Evolutionary conservation across 2,888 invertebrate genomes (phyloP), one percentile per base, ranked within the genome.

Genomic region (Sepioteuthis lessoniana): DNA sequence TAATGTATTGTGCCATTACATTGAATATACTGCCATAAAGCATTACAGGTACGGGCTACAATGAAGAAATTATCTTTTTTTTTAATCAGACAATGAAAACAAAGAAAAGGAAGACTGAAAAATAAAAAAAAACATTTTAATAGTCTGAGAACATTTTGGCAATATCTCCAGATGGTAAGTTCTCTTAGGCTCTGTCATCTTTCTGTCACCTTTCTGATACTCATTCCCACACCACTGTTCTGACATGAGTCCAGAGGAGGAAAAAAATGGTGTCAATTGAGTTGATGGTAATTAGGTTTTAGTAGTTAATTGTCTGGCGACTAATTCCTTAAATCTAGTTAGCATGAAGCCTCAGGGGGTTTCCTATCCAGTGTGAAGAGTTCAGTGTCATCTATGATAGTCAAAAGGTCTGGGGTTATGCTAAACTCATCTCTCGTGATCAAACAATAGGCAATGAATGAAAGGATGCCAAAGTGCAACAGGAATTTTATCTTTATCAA

Each of bases 341-440:
- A 76, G 76, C 35, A 76, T 35, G 16, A 4, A n/a, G n/a, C n/a
- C 76, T 19, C n/a, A n/a, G 76, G 76, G 76, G 76, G 25, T 13
- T 76, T 10, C n/a, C 16, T 76, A 35, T 76, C 76, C 76, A 76
- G n/a, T 76, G 35, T 35, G 76, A 16, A 76, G 16, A n/a, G 19
- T 76, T 13, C n/a, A 35, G 13, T 76, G n/a, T 76, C 76, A n/a
- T n/a, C n/a, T 76, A 0, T 76, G n/a, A n/a, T n/a, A 76, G 76
- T 35, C 16, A 16, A 0, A 1, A 3, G 1, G 76, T 2, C 0
- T 10, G n/a, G 2, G 35, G 8, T 2, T n/a, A 19, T 10, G 25
- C n/a, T 0, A 35, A 8, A 13, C 16, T 13, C 76, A n/a, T 10
- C n/a, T 8, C n/a, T 4, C 76, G 4, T 5, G 42, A 42, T 76